A percentile compares a stretch with the other conserved stretches of the same genome.
These are phyloP conservation scores for Threskiornis aethiopicus DNA, from an alignment of 2,797 vertebrate genomes.

Conservation along the genomic window DNA sequence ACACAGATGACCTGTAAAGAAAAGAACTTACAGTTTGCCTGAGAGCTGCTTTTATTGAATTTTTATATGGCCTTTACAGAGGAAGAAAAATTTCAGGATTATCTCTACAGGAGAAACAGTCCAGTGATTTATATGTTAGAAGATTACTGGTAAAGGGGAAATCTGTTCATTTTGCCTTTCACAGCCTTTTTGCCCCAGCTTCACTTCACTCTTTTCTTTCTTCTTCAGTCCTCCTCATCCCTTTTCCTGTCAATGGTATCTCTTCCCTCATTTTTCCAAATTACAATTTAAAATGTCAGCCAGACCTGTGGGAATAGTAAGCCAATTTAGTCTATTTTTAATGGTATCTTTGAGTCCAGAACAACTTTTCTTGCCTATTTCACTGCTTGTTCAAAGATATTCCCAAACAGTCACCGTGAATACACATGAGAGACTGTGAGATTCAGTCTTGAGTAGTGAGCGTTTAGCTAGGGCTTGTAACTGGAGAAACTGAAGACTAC, in stretches of 20 bases:
- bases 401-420: neutral
- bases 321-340: constrained; percentile 45
- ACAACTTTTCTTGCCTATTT: neutral
- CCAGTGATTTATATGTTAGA: constrained; percentile 61
- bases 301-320: constrained; percentile 49
- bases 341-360: constrained; percentile 35
- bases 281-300: constrained; percentile 49
- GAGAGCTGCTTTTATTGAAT: constrained; percentile 46
- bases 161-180: neutral
- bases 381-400: neutral
- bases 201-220: neutral
- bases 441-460: neutral
- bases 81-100: neutral
- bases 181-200: neutral
- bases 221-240: neutral
- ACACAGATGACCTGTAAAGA: neutral
- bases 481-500: neutral
- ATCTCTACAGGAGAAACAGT: constrained; percentile 59
- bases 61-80: constrained; percentile 38
- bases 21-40: constrained; percentile 25
- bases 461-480: neutral
- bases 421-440: neutral
- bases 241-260: neutral
- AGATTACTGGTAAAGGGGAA: constrained; percentile 63
- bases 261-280: neutral